phyloP scores from a whole-genome alignment of 2,113 vertebrate species.

The Pachyramphus minor region DNA sequence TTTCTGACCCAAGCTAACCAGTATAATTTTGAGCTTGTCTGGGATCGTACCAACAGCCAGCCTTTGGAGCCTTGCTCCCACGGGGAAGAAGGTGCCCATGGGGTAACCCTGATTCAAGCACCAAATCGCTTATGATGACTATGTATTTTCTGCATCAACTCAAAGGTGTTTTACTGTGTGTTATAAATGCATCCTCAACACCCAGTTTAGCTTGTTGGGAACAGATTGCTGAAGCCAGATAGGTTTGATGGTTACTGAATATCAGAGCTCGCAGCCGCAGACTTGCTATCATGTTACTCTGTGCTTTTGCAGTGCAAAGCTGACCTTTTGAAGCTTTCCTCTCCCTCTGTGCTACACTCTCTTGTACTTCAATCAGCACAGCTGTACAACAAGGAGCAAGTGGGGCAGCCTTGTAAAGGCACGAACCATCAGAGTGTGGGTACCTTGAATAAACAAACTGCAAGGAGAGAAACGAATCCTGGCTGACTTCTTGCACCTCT shows the following conservation, averaged over 20 bases:
- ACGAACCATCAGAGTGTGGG: background rate
- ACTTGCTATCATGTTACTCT: background rate
- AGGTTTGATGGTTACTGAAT: background rate
- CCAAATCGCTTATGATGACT: background rate
- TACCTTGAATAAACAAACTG: conserved; percentile 23
- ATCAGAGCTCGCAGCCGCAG: no score
- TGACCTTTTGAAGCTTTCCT: background rate
- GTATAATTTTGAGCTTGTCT: background rate
- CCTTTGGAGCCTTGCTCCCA: background rate
- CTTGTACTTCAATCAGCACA: background rate
- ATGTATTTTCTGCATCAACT: background rate
- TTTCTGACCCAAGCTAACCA: background rate
- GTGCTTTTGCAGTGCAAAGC: background rate
- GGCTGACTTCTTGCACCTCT: background rate
- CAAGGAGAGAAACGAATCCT: background rate
- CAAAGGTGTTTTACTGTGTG: background rate
- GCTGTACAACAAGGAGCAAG: background rate
- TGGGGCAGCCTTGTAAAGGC: background rate
- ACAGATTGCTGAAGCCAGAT: background rate
- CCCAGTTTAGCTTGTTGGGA: background rate
- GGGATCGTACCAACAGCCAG: background rate
- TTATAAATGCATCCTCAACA: background rate
- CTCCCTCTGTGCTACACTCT: background rate
- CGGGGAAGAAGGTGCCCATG: background rate
- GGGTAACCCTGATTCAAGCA: background rate